Evolutionary conservation across 2,888 invertebrate species (phyloP).

Genomic region (Pollenia labialis): DNA sequence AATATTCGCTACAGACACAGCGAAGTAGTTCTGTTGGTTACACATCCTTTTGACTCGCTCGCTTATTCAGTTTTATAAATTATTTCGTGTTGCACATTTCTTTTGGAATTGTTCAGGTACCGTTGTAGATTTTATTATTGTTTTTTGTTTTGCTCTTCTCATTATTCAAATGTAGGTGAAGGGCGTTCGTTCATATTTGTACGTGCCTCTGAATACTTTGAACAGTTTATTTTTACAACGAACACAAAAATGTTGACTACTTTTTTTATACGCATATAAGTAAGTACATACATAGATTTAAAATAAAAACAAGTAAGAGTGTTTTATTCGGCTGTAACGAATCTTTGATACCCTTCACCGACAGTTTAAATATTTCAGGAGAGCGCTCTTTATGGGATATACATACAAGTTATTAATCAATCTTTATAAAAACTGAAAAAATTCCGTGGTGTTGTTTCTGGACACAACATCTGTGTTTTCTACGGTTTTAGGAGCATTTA

Average conservation of each 20-base stretch:
- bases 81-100: constrained; percentile 69
- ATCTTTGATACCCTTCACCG: no score
- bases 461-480: no score
- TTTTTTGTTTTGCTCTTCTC: background rate
- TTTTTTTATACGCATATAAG: background rate
- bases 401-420: no score
- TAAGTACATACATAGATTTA: no score
- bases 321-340: no score
- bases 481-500: no score
- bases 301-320: no score
- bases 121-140: background rate
- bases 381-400: no score
- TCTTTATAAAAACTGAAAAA: no score
- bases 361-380: no score
- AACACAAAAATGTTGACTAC: background rate
- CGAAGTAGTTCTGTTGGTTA: constrained; percentile 22
- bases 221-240: constrained; percentile 27
- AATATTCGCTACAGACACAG: background rate
- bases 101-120: constrained; percentile 37
- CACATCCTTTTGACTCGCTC: constrained; percentile 62
- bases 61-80: constrained; percentile 59
- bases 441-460: no score
- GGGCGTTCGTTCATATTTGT: constrained; percentile 66
- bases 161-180: constrained; percentile 66
- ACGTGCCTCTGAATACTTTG: constrained; percentile 52